phyloP scores from a whole-genome alignment of 2,888 invertebrate genomes.

The Syritta pipiens region DNA sequence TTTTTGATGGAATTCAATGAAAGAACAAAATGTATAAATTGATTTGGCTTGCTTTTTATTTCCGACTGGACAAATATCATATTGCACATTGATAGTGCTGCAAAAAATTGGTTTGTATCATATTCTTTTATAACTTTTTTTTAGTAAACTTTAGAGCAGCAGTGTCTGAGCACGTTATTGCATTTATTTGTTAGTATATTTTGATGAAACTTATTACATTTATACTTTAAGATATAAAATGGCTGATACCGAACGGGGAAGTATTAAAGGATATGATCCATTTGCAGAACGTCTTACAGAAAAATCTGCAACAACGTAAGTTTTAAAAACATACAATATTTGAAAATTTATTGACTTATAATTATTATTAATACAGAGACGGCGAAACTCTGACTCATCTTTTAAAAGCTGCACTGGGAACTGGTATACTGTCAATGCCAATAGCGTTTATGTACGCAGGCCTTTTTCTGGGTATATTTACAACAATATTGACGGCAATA shows the following conservation, averaged over 20 bases:
- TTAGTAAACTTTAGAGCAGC: conserved; percentile 10
- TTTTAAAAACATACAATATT: no score
- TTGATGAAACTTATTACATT: neutral
- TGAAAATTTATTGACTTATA: conserved; percentile 9
- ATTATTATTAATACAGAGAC: conserved; percentile 82
- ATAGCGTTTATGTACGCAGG: conserved; percentile 94
- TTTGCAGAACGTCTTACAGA: conserved; percentile 84
- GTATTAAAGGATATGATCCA: conserved; percentile 84
- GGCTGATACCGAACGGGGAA: conserved; percentile 83
- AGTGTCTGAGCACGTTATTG: conserved; percentile 11
- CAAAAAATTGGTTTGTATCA: conserved; percentile 4
- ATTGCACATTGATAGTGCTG: neutral
- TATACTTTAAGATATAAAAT: conserved; percentile 74
- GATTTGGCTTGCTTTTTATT: conserved; percentile 18
- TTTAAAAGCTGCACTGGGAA: conserved; percentile 96
- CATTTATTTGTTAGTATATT: neutral
- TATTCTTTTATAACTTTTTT: no score
- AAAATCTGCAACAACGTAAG: conserved; percentile 91
- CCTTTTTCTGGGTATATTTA: conserved; percentile 89
- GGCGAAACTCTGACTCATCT: conserved; percentile 95
- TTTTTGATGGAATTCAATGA: conserved; percentile 28
- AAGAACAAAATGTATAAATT: no score
- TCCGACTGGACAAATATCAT: conserved; percentile 4
- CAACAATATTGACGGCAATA: conserved; percentile 90
- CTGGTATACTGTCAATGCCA: conserved; percentile 97